A percentile compares a stretch with the other conserved stretches of the same genome.
Evolutionary conservation across 2,888 invertebrate genomes (phyloP).

Genomic region (Mythimna pallens): DNA sequence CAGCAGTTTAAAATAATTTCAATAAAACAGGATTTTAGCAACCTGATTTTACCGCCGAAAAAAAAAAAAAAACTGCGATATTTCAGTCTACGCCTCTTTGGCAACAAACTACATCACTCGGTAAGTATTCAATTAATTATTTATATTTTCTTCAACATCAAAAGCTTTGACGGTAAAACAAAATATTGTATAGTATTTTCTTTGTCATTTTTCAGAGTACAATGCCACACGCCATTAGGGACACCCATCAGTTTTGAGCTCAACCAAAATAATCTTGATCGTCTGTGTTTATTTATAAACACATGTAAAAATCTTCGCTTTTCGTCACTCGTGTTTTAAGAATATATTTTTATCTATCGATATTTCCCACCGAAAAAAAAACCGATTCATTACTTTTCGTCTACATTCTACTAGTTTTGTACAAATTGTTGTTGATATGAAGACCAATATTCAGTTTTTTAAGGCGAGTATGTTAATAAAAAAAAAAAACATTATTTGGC

Average conservation of each 20-base stretch:
- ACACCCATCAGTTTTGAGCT: conserved; percentile 28
- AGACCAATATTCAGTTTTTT: not conserved
- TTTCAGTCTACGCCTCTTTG: conserved; percentile 1
- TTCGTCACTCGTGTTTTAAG: not conserved
- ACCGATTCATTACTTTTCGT: not conserved
- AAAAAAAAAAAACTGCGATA: no score
- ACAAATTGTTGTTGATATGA: not conserved
- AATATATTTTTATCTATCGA: conserved; percentile 1
- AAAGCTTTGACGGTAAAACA: conserved; percentile 31
- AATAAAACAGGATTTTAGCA: not conserved
- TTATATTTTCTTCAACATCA: conserved; percentile 49
- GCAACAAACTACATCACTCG: not conserved
- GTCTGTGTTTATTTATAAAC: conserved; percentile 23
- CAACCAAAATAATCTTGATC: conserved; percentile 36
- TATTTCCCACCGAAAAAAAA: no score
- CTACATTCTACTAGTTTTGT: not conserved
- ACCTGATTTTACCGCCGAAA: no score
- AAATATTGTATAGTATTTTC: conserved; percentile 45
- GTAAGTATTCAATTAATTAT: conserved; percentile 44
- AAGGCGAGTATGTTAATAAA: no score
- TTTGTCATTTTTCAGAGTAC: conserved; percentile 49
- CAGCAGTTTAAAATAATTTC: not conserved
- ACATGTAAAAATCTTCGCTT: conserved; percentile 5
- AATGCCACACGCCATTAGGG: conserved; percentile 56
- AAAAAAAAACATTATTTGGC: no score